A percentile compares a stretch with the other conserved stretches of the same genome.
phyloP scores from a whole-genome alignment of 2,888 invertebrate species.

The Noctua fimbriata region DNA sequence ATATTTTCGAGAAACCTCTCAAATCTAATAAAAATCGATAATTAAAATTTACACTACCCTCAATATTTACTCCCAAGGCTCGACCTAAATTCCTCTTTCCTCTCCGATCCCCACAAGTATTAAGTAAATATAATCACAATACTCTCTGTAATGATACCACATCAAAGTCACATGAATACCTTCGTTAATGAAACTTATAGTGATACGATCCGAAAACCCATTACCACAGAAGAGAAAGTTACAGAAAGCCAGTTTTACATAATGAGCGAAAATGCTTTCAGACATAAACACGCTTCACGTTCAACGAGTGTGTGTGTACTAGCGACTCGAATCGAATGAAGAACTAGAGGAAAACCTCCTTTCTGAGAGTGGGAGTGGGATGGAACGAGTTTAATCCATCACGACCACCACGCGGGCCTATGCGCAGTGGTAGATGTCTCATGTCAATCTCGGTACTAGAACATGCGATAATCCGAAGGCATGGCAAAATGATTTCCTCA shows the following conservation, averaged over 20 bases:
- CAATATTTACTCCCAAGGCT: background rate
- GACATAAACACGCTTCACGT: background rate
- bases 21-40: background rate
- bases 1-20: background rate
- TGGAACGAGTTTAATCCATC: too few species aligned
- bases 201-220: constrained; percentile 12
- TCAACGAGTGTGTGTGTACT: background rate
- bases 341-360: background rate
- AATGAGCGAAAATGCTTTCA: background rate
- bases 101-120: background rate
- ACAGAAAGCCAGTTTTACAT: background rate
- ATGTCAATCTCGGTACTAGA: background rate
- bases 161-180: constrained; percentile 32
- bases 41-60: background rate
- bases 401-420: too few species aligned
- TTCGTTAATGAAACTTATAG: constrained; percentile 5
- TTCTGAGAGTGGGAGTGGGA: background rate
- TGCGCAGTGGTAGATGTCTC: background rate
- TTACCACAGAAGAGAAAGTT: background rate
- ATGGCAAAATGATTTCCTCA: background rate
- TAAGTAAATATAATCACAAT: constrained; percentile 23
- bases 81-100: background rate
- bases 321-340: background rate
- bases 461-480: background rate
- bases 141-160: constrained; percentile 22